phyloP scores from a whole-genome alignment of 30 jellyfish, hydroid and myxozoan species.

The Cassiopea xamachana region DNA sequence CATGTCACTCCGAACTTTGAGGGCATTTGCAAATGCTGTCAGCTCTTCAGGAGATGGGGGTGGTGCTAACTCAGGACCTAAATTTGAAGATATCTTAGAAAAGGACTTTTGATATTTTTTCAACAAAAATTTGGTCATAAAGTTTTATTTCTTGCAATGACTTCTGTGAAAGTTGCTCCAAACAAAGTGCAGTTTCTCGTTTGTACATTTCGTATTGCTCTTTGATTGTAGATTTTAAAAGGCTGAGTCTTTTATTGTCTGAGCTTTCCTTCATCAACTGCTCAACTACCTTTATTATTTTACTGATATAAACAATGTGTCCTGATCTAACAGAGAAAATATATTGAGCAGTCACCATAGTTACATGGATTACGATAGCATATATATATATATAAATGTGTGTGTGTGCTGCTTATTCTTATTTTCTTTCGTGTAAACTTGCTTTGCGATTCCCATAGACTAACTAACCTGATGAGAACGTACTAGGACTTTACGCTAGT shows the following conservation, averaged over 20 bases:
- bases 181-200: neutral
- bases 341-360: neutral
- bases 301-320: neutral
- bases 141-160: neutral
- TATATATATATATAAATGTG: neutral
- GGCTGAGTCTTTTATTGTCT: neutral
- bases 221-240: neutral
- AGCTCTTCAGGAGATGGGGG: neutral
- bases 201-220: neutral
- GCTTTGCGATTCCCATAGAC: neutral
- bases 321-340: neutral
- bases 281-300: neutral
- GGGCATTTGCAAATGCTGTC: neutral
- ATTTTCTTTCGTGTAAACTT: neutral
- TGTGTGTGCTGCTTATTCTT: neutral
- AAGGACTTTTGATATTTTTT: neutral
- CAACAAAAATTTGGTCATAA: neutral
- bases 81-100: neutral
- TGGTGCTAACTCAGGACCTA: neutral
- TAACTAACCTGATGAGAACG: neutral
- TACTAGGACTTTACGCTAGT: neutral
- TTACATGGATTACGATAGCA: neutral
- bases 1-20: neutral
- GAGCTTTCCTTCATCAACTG: neutral
- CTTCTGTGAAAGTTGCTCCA: neutral